Conservation (phyloP, 2,888 invertebrate genomes). For the Hirtodrosophila alboralis region DNA sequence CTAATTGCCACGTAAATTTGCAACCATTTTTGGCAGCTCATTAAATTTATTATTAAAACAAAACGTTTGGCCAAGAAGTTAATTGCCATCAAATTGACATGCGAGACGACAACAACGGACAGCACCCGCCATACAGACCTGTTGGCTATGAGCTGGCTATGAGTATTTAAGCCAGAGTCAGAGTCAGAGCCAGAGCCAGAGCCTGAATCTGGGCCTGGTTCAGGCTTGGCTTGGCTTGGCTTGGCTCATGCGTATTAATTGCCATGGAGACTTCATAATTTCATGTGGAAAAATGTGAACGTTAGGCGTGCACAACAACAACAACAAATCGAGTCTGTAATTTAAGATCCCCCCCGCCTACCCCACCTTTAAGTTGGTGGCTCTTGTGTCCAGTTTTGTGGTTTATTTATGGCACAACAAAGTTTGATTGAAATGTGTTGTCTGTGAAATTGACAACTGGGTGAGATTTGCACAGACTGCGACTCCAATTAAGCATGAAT, state of each 20-base stretch:
- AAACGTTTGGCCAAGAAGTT: conserved; percentile 63
- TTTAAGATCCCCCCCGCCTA: no score
- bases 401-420: conserved; percentile 74
- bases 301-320: conserved; percentile 62
- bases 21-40: conserved; percentile 82
- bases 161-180: no score
- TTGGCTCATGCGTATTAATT: conserved; percentile 73
- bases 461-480: conserved; percentile 70
- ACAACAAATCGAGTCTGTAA: conserved; percentile 56
- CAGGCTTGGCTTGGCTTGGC: conserved; percentile 4
- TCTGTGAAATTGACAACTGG: conserved; percentile 76
- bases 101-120: conserved; percentile 57
- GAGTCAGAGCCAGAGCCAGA: conserved; percentile 16
- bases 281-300: conserved; percentile 78
- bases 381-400: conserved; percentile 64
- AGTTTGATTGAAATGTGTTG: conserved; percentile 79
- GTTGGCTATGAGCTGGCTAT: no score
- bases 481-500: conserved; percentile 73
- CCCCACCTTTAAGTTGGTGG: conserved; percentile 46
- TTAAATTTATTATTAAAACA: conserved; percentile 78
- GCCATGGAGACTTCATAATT: conserved; percentile 77
- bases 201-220: conserved; percentile 7
- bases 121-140: conserved; percentile 63
- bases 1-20: conserved; percentile 79
- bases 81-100: conserved; percentile 81